Conservation (phyloP, 2,113 vertebrate genomes). For the Pelobates fuscus region DNA sequence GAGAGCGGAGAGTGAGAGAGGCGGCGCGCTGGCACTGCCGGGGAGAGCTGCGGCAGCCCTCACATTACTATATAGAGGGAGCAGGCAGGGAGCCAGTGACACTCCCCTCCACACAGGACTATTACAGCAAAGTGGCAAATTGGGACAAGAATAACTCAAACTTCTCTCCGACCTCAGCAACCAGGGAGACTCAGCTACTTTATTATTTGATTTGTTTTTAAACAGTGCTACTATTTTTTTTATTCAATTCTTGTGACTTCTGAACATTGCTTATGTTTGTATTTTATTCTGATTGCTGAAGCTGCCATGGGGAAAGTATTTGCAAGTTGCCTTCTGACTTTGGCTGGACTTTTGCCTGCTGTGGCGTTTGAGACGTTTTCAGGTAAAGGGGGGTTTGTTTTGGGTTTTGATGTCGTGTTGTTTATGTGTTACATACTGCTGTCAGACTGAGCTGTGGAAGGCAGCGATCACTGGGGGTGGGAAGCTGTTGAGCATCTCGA, state of each 20-base stretch:
- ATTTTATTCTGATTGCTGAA: not conserved
- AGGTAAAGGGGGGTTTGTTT: slow-evolving; percentile 59
- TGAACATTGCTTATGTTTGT: too few relatives aligned
- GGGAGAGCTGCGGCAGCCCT: slow-evolving; percentile 23
- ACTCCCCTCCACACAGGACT: slow-evolving; percentile 23
- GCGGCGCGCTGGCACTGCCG: slow-evolving; percentile 27
- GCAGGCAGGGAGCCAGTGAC: slow-evolving; percentile 15
- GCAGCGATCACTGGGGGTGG: too few relatives aligned
- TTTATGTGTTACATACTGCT: not conserved
- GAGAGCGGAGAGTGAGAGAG: not conserved
- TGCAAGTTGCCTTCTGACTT: slow-evolving; percentile 74
- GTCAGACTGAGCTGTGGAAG: too few relatives aligned
- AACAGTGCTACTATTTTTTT: not conserved
- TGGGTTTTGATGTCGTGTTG: not conserved
- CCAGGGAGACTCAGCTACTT: too few relatives aligned
- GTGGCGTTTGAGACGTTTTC: slow-evolving; percentile 66
- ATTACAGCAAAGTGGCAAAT: slow-evolving; percentile 11
- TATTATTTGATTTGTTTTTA: too few relatives aligned
- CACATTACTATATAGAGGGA: not conserved
- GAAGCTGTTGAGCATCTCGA: not conserved
- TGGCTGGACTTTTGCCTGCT: slow-evolving; percentile 71
- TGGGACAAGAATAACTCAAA: slow-evolving; percentile 6
- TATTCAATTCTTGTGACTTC: slow-evolving; percentile 1
- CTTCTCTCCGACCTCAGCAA: slow-evolving; percentile 20
- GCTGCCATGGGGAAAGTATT: slow-evolving; percentile 65